A percentile compares a stretch with the other conserved stretches of the same genome.
Evolutionary conservation across 2,888 invertebrate species (phyloP).

Genomic region (Brenthis daphne): DNA sequence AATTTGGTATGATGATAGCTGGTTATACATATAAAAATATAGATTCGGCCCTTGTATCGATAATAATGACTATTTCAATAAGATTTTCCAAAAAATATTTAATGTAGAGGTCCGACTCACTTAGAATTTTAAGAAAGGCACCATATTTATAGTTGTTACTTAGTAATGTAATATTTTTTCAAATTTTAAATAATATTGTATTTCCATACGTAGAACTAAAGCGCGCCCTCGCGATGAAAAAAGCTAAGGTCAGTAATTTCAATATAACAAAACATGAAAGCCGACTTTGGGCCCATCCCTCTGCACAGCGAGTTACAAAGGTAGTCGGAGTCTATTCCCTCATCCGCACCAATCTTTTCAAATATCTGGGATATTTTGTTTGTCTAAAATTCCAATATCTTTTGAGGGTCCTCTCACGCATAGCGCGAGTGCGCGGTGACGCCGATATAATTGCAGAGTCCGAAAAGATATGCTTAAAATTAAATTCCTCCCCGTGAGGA

Average conservation of each 20-base stretch:
- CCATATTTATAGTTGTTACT: no score
- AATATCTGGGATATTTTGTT: slow-evolving; percentile 16
- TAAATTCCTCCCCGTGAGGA: slow-evolving; percentile 5
- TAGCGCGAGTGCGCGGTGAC: not conserved
- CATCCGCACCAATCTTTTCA: slow-evolving; percentile 9
- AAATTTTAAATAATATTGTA: no score
- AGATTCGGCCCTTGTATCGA: no score
- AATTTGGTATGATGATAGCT: no score
- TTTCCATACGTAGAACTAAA: no score
- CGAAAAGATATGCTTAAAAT: slow-evolving; percentile 1
- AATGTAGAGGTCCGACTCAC: no score
- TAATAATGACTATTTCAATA: no score
- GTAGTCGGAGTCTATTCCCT: not conserved
- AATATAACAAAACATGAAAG: slow-evolving; percentile 2
- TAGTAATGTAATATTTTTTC: no score
- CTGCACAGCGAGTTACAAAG: slow-evolving; percentile 3
- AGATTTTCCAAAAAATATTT: no score
- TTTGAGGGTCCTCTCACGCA: slow-evolving; percentile 15
- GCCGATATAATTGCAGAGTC: slow-evolving; percentile 9
- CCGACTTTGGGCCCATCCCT: not conserved
- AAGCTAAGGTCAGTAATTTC: not conserved
- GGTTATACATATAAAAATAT: no score
- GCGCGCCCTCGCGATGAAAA: not conserved
- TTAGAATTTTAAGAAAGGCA: no score
- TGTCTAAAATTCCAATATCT: slow-evolving; percentile 18